Evolutionary conservation across 2,797 vertebrate genomes (phyloP).

Genomic region (Aselliscus stoliczkanus): DNA sequence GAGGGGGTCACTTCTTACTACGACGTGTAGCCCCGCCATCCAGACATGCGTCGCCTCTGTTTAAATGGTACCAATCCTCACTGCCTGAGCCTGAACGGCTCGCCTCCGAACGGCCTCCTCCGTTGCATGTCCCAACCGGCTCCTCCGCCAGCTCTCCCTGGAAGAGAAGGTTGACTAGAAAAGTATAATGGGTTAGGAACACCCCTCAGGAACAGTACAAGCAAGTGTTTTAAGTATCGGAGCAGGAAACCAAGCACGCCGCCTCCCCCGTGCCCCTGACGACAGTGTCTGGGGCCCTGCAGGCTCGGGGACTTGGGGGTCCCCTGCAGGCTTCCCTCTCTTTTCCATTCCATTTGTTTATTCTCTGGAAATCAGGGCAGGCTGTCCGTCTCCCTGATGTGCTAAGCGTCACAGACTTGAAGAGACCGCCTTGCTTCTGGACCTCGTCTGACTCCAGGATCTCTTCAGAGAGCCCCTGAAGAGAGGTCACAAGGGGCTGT

Average conservation of each 20-base stretch:
- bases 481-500: no score
- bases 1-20: not conserved
- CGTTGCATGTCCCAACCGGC: not conserved
- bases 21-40: no score
- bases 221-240: no score
- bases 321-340: not conserved
- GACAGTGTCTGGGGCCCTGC: no score
- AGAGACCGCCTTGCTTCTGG: not conserved
- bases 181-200: not conserved
- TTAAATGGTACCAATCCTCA: not conserved
- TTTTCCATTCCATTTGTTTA: accelerated
- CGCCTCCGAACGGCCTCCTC: not conserved
- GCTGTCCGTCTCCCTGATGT: not conserved
- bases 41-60: not conserved
- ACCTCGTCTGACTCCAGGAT: not conserved
- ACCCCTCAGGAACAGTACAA: not conserved
- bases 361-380: accelerated
- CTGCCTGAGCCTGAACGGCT: no score
- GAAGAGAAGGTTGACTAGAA: not conserved
- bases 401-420: not conserved
- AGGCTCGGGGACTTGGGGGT: not conserved
- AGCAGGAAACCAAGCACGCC: not conserved
- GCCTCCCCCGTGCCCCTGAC: accelerated
- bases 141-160: not conserved
- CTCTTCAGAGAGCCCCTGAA: not conserved